Conservation (phyloP, 2,113 vertebrate genomes). For the Anarhynchus alexandrinus region DNA sequence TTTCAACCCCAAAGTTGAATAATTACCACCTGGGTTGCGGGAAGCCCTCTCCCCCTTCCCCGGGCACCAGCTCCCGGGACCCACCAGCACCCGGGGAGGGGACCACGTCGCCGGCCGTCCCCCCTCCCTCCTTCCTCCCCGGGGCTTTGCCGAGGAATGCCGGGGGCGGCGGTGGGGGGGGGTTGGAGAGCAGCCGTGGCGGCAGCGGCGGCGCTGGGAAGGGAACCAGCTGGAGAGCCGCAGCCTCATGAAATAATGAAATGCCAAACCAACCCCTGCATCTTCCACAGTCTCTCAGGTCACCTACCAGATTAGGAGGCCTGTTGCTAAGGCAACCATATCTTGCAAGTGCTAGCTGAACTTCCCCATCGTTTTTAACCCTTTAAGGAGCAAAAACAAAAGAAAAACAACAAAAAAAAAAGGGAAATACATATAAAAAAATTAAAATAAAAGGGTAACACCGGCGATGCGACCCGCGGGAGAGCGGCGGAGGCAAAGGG, state of each 20-base stretch:
- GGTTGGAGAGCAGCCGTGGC: constrained; percentile 40
- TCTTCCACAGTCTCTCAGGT: constrained; percentile 88
- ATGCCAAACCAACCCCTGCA: constrained; percentile 84
- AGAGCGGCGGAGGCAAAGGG: neutral
- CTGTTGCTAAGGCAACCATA: constrained; percentile 91
- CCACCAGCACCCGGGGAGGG: neutral
- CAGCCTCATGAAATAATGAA: constrained; percentile 83
- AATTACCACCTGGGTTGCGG: neutral
- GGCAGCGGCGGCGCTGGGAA: constrained; percentile 69
- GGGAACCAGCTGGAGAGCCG: constrained; percentile 81
- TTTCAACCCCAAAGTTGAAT: neutral
- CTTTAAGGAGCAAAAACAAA: constrained; percentile 62
- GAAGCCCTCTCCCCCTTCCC: neutral
- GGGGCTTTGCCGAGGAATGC: constrained; percentile 71
- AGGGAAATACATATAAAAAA: neutral
- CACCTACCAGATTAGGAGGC: constrained; percentile 92
- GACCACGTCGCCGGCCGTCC: rapidly evolving
- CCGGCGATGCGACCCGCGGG: neutral
- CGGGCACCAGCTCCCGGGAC: neutral
- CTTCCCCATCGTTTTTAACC: constrained; percentile 87
- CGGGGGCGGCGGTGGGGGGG: constrained; percentile 39
- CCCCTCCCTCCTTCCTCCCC: neutral
- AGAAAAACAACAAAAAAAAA: neutral
- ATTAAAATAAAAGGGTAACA: neutral
- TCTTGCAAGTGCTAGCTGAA: constrained; percentile 85